phyloP scores from a whole-genome alignment of 2,113 vertebrate species.

The Cebidichthys violaceus region DNA sequence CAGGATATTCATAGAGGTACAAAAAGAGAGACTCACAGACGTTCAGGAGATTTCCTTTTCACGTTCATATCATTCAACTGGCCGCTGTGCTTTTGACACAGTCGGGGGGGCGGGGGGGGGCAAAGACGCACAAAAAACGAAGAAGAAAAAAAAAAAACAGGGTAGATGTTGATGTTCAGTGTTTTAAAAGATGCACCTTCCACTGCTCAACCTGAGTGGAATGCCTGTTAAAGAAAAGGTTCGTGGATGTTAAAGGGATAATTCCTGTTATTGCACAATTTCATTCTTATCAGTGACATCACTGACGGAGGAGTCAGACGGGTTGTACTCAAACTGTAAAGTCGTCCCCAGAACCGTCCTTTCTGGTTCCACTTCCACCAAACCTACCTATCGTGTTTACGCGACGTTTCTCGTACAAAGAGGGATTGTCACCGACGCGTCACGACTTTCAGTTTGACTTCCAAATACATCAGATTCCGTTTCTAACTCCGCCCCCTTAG shows the following conservation, averaged over 20 bases:
- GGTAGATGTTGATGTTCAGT: slow-evolving; percentile 28
- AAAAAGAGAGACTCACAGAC: neutral
- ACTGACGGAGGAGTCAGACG: too few species aligned
- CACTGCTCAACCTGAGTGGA: slow-evolving; percentile 38
- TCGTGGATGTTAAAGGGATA: slow-evolving; percentile 23
- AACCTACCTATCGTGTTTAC: too few species aligned
- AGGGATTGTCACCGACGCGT: neutral
- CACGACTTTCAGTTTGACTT: neutral
- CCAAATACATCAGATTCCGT: too few species aligned
- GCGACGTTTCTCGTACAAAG: too few species aligned
- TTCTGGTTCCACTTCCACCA: too few species aligned
- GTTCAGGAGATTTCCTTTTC: slow-evolving; percentile 8
- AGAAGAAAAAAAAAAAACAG: neutral
- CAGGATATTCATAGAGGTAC: neutral
- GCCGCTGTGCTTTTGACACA: slow-evolving; percentile 18
- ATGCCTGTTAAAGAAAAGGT: slow-evolving; percentile 13
- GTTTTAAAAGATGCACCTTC: slow-evolving; percentile 69
- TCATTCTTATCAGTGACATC: too few species aligned
- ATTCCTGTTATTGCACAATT: neutral
- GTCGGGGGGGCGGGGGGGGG: neutral
- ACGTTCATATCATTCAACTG: slow-evolving; percentile 14
- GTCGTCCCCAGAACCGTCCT: too few species aligned
- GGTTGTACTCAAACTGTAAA: too few species aligned
- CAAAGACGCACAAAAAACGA: neutral
- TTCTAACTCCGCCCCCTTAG: too few species aligned